These are phyloP conservation scores for Cyclina sinensis DNA, from an alignment of 1,140 invertebrate genomes.

Conservation along the genomic window DNA sequence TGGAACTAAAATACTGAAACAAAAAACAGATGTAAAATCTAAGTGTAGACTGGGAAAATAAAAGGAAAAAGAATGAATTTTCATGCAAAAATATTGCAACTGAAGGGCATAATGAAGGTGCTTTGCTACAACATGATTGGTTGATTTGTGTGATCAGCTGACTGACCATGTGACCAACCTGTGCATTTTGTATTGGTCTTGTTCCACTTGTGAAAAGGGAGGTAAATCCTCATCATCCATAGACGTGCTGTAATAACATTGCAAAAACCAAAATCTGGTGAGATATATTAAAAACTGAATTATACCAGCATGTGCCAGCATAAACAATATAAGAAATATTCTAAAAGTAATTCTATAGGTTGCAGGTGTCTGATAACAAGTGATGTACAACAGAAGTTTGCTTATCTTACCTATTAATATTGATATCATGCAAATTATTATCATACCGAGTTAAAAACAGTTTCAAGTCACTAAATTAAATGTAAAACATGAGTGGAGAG, in stretches of 20 bases:
- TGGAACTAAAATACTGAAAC: too few relatives aligned
- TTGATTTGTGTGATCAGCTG: constrained; percentile 44
- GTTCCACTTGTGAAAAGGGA: constrained; percentile 89
- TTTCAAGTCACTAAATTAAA: too few relatives aligned
- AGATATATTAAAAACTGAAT: constrained; percentile 1
- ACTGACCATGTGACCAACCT: constrained; percentile 70
- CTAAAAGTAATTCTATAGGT: too few relatives aligned
- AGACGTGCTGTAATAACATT: constrained; percentile 64
- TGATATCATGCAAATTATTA: too few relatives aligned
- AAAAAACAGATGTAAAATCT: neutral
- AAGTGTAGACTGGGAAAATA: neutral
- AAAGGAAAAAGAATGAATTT: neutral
- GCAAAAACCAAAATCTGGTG: constrained; percentile 49
- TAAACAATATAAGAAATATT: too few relatives aligned
- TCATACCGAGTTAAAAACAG: too few relatives aligned
- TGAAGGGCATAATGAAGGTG: constrained; percentile 24
- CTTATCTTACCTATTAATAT: too few relatives aligned
- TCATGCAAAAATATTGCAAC: constrained; percentile 5
- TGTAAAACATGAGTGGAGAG: too few relatives aligned
- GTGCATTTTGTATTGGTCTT: constrained; percentile 82
- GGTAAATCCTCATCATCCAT: constrained; percentile 85
- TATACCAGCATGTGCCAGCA: neutral
- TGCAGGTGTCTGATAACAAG: too few relatives aligned
- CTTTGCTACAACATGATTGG: constrained; percentile 30
- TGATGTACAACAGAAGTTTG: too few relatives aligned